These are phyloP conservation scores for Noturus placidus DNA, from an alignment of 2,113 vertebrate genomes.

Conservation along the genomic window DNA sequence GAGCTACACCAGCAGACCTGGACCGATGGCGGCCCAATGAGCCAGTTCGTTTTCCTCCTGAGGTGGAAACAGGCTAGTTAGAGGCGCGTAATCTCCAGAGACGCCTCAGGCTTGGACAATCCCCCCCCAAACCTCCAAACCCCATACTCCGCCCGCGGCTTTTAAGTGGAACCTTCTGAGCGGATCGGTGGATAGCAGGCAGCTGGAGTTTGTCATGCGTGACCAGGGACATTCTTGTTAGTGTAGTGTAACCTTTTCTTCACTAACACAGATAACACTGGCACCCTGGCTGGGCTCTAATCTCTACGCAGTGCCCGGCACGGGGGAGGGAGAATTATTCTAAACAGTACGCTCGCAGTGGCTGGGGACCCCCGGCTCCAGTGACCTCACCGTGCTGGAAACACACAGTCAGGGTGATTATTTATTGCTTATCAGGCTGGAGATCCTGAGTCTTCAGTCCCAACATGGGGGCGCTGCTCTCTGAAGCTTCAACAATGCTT, in stretches of 20 bases:
- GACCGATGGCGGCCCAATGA: slow-evolving; percentile 57
- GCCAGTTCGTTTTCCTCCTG: slow-evolving; percentile 58
- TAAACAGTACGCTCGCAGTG: slow-evolving; percentile 68
- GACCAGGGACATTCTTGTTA: slow-evolving; percentile 87
- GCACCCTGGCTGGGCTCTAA: slow-evolving; percentile 88
- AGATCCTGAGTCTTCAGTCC: slow-evolving; percentile 38
- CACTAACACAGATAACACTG: slow-evolving; percentile 93
- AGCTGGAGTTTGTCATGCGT: slow-evolving; percentile 91
- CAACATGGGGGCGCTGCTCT: slow-evolving; percentile 11
- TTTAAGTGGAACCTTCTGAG: slow-evolving; percentile 74
- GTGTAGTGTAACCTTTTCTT: slow-evolving; percentile 90
- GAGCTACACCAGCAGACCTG: slow-evolving; percentile 19
- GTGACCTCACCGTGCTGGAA: slow-evolving; percentile 56
- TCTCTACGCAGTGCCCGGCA: slow-evolving; percentile 83
- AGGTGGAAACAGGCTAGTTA: slow-evolving; percentile 67
- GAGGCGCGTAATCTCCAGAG: slow-evolving; percentile 68
- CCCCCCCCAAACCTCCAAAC: neutral
- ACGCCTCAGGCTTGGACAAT: slow-evolving; percentile 49
- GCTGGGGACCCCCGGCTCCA: slow-evolving; percentile 42
- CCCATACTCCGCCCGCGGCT: slow-evolving; percentile 38
- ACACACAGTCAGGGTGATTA: slow-evolving; percentile 43
- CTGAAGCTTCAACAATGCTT: neutral
- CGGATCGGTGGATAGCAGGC: slow-evolving; percentile 57
- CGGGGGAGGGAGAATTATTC: slow-evolving; percentile 80
- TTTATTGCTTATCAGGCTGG: slow-evolving; percentile 49